phyloP scores from a whole-genome alignment of 2,797 vertebrate genomes.

The Rhadinocentrus ornatus region DNA sequence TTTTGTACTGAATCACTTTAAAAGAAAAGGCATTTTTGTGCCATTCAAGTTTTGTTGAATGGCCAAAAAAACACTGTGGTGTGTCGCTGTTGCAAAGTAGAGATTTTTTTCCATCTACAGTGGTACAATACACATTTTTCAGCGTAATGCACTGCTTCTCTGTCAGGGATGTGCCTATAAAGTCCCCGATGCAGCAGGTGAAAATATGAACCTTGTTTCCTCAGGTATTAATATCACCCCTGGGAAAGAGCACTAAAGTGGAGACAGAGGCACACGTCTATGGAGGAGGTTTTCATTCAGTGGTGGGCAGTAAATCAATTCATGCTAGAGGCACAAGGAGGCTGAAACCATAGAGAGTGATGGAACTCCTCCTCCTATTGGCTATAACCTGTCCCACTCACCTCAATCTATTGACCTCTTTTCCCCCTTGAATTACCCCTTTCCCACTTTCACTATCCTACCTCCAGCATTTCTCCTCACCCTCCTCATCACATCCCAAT shows the following conservation, averaged over 20 bases:
- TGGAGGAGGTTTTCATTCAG: slow-evolving; percentile 56
- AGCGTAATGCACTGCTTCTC: slow-evolving; percentile 30
- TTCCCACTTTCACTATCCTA: slow-evolving; percentile 1
- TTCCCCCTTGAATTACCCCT: slow-evolving; percentile 11
- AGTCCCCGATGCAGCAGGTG: slow-evolving; percentile 46
- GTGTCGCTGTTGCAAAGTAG: slow-evolving; percentile 18
- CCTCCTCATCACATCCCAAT: background rate
- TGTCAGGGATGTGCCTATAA: slow-evolving; percentile 38
- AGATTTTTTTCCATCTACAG: slow-evolving; percentile 27
- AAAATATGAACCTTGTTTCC: slow-evolving; percentile 44
- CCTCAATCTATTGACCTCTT: slow-evolving; percentile 21
- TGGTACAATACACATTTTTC: slow-evolving; percentile 12
- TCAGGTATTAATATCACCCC: slow-evolving; percentile 57
- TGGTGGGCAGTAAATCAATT: slow-evolving; percentile 62
- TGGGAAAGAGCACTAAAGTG: slow-evolving; percentile 51
- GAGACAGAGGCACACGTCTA: slow-evolving; percentile 33
- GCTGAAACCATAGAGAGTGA: slow-evolving; percentile 39
- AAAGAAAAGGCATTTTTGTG: slow-evolving; percentile 21
- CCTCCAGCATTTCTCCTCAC: slow-evolving; percentile 10
- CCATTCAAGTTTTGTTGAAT: slow-evolving; percentile 33
- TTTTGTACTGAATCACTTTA: background rate
- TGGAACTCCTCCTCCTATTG: slow-evolving; percentile 15
- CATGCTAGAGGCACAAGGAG: slow-evolving; percentile 39
- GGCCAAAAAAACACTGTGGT: slow-evolving; percentile 15
- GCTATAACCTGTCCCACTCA: slow-evolving; percentile 38